A percentile compares a stretch with the other conserved stretches of the same genome.
These are phyloP conservation scores for Tanytarsus gracilentus DNA, from an alignment of 2,888 invertebrate species.

Conservation along the genomic window DNA sequence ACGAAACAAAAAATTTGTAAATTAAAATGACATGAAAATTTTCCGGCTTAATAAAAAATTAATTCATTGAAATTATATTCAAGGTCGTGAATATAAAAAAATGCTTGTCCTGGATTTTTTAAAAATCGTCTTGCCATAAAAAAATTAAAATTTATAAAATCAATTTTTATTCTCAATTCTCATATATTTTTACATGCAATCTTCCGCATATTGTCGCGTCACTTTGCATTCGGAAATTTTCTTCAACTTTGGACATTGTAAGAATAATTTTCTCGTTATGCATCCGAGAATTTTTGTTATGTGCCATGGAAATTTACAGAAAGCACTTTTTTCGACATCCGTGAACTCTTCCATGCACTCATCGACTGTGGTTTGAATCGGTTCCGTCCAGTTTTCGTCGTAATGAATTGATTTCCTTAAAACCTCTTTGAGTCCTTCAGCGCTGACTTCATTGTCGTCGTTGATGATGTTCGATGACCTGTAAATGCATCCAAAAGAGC, in stretches of 20 bases:
- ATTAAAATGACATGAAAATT: no score
- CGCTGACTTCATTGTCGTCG: background rate
- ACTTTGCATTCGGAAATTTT: background rate
- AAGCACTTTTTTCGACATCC: background rate
- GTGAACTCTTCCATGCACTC: background rate
- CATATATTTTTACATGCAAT: background rate
- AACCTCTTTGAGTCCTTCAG: background rate
- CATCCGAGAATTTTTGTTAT: background rate
- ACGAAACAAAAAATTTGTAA: no score
- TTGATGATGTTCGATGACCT: background rate
- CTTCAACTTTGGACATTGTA: slow-evolving; percentile 7
- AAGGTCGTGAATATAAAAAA: no score
- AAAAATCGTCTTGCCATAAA: no score
- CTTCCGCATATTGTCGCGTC: background rate
- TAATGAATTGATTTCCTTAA: background rate
- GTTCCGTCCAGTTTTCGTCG: background rate
- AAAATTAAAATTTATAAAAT: no score
- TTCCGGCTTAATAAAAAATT: no score
- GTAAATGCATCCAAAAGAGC: background rate
- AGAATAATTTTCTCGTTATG: background rate
- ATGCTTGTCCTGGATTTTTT: no score
- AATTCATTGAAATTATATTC: no score
- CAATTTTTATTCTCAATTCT: no score
- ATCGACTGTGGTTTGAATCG: background rate
- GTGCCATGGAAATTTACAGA: slow-evolving; percentile 1